A percentile compares a stretch with the other conserved stretches of the same genome.
phyloP scores from a whole-genome alignment of 2,888 invertebrate genomes.

The Metallyticus violacea region DNA sequence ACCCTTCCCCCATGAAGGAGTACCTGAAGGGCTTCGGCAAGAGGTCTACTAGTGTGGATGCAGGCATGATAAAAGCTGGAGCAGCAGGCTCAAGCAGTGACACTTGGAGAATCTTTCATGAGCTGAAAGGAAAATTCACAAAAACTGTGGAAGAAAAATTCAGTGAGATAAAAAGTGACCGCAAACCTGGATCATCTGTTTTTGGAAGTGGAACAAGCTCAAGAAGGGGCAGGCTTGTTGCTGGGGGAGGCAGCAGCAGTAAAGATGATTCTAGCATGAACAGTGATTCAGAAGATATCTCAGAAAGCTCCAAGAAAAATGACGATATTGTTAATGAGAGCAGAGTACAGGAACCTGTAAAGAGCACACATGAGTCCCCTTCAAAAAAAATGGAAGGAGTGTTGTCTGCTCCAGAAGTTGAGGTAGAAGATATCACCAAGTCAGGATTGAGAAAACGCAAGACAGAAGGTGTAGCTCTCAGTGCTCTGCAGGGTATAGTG shows the following conservation, averaged over 20 bases:
- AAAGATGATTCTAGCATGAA: slow-evolving; percentile 57
- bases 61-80: slow-evolving; percentile 51
- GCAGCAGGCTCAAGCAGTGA: slow-evolving; percentile 46
- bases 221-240: slow-evolving; percentile 13
- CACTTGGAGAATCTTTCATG: slow-evolving; percentile 70
- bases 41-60: slow-evolving; percentile 53
- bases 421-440: background rate
- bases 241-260: slow-evolving; percentile 26
- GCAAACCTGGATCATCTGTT: slow-evolving; percentile 39
- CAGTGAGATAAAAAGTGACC: slow-evolving; percentile 63
- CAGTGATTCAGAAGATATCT: slow-evolving; percentile 61
- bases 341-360: background rate
- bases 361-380: background rate
- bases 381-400: background rate
- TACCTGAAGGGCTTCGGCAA: slow-evolving; percentile 52
- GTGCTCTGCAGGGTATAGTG: background rate
- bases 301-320: slow-evolving; percentile 21
- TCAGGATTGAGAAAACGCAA: background rate
- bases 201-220: background rate
- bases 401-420: background rate
- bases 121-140: slow-evolving; percentile 70
- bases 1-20: slow-evolving; percentile 40
- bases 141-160: slow-evolving; percentile 77
- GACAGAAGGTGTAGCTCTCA: background rate
- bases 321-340: background rate